These are phyloP conservation scores for Sphecodes monilicornis DNA, from an alignment of 2,888 invertebrate species.

Conservation along the genomic window DNA sequence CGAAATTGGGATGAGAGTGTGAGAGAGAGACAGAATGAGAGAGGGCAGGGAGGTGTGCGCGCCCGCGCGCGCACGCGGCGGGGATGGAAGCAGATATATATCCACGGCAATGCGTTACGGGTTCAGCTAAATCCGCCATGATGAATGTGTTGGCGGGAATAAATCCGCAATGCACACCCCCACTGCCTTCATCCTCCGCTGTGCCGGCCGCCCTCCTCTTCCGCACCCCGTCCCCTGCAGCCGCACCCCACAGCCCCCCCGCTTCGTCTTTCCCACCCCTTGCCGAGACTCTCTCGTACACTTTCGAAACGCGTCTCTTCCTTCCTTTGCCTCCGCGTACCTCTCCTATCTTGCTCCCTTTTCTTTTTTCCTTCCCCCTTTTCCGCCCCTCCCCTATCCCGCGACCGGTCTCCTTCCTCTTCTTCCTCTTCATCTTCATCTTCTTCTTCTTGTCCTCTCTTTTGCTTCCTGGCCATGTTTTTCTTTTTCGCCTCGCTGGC, in stretches of 20 bases:
- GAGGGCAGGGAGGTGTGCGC: conserved; percentile 35
- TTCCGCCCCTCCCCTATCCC: conserved; percentile 1
- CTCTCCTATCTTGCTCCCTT: conserved; percentile 17
- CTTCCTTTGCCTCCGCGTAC: background rate
- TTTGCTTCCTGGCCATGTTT: conserved; percentile 32
- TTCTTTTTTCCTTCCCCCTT: conserved; percentile 7
- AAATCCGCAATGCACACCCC: conserved; percentile 85
- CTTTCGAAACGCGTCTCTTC: conserved; percentile 62
- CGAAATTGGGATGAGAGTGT: conserved; percentile 70
- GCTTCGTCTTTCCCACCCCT: conserved; percentile 64
- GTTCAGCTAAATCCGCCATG: conserved; percentile 85
- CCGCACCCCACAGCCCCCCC: conserved; percentile 65
- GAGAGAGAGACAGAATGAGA: background rate
- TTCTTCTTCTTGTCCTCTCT: conserved; percentile 19
- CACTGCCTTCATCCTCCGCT: conserved; percentile 76
- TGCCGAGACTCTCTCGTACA: conserved; percentile 66
- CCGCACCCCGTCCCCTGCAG: conserved; percentile 47
- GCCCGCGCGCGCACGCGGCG: conserved; percentile 28
- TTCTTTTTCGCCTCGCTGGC: conserved; percentile 22
- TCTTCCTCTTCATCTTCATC: conserved; percentile 7
- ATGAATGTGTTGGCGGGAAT: conserved; percentile 85
- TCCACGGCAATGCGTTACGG: conserved; percentile 84
- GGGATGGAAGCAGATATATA: conserved; percentile 83
- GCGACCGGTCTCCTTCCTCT: background rate
- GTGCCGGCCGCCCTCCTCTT: conserved; percentile 53